Evolutionary conservation across 2,797 vertebrate species (phyloP).

Genomic region (Dallia pectoralis): DNA sequence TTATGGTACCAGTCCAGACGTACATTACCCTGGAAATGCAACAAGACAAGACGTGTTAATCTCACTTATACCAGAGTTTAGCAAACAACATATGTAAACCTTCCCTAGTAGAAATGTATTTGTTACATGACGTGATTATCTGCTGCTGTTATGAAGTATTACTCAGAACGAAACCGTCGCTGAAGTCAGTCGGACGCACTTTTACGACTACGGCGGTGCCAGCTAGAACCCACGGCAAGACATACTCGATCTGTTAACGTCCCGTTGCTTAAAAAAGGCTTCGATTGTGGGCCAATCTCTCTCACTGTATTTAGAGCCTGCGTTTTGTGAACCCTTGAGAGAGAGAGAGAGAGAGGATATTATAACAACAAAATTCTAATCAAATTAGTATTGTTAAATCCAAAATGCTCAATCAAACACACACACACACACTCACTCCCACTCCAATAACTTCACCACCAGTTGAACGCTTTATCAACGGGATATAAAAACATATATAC

Average conservation of each 20-base stretch:
- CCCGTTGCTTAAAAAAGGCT: neutral
- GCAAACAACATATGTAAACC: no score
- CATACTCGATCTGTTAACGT: neutral
- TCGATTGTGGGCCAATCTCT: slow-evolving; percentile 9
- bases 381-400: neutral
- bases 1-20: neutral
- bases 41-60: no score
- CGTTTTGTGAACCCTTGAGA: slow-evolving; percentile 35
- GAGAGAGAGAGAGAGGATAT: neutral
- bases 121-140: slow-evolving; percentile 24
- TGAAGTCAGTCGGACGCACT: neutral
- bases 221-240: neutral
- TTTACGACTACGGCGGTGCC: slow-evolving; percentile 14
- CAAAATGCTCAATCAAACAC: neutral
- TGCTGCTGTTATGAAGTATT: slow-evolving; percentile 24
- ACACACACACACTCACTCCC: slow-evolving; percentile 11
- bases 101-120: neutral
- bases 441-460: neutral
- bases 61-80: no score
- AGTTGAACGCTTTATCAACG: neutral
- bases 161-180: slow-evolving; percentile 5
- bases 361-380: neutral
- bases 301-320: slow-evolving; percentile 21
- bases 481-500: neutral
- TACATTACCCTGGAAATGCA: neutral